A percentile compares a stretch with the other conserved stretches of the same genome.
These are phyloP conservation scores for Steinernema feltiae DNA, from an alignment of 1,140 invertebrate genomes.

Conservation along the genomic window DNA sequence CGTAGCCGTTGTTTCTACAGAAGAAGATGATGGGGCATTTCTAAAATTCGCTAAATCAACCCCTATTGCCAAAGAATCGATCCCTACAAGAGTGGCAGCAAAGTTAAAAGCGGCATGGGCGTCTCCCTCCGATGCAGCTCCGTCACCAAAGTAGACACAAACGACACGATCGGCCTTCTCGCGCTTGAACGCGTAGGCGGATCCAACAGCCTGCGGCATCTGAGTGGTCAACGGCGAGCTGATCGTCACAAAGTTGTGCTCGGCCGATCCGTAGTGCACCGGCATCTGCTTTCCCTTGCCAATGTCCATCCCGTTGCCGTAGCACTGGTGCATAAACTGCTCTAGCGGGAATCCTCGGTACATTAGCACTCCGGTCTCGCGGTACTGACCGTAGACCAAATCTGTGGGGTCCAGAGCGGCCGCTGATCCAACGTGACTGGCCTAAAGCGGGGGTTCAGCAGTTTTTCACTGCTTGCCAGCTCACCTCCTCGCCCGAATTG, in stretches of 20 bases:
- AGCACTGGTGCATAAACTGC: conserved; percentile 92
- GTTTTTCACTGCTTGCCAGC: conserved; percentile 48
- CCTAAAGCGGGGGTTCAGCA: conserved; percentile 44
- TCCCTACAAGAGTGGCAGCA: conserved; percentile 75
- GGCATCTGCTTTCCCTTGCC: conserved; percentile 60
- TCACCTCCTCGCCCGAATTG: conserved; percentile 91
- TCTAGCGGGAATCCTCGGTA: conserved; percentile 79
- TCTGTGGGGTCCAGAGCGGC: conserved; percentile 78
- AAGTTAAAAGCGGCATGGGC: conserved; percentile 97
- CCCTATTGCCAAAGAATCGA: conserved; percentile 17
- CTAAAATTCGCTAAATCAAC: conserved; percentile 17
- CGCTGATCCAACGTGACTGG: conserved; percentile 77
- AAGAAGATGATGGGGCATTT: conserved; percentile 83
- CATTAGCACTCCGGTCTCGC: conserved; percentile 82
- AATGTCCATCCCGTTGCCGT: conserved; percentile 79
- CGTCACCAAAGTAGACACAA: conserved; percentile 95
- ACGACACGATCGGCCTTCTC: conserved; percentile 71
- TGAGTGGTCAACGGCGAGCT: conserved; percentile 91
- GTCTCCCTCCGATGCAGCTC: conserved; percentile 90
- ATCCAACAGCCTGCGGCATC: conserved; percentile 89
- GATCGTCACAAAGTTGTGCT: conserved; percentile 84
- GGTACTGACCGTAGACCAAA: conserved; percentile 86
- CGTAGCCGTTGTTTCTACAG: conserved; percentile 88
- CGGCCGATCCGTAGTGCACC: conserved; percentile 64
- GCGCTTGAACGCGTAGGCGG: conserved; percentile 79